phyloP scores from a whole-genome alignment of 2,888 invertebrate genomes.

The Galerucella nymphaeae region DNA sequence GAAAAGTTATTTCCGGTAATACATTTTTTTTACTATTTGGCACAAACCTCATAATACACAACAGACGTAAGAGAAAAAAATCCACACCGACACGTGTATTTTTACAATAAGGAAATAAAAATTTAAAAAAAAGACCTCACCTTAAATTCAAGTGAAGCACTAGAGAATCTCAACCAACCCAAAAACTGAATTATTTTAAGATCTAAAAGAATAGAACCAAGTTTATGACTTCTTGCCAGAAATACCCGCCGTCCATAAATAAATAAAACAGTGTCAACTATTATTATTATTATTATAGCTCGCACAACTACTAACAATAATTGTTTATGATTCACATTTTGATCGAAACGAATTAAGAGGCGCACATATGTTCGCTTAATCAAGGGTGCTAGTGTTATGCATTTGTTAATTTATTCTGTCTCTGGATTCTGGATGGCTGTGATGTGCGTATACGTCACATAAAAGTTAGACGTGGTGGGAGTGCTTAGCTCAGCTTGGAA shows the following conservation, averaged over 20 bases:
- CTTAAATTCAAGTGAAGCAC: background rate
- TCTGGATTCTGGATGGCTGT: conserved; percentile 51
- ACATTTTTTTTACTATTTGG: conserved; percentile 28
- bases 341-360: conserved; percentile 21
- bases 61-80: conserved; percentile 8
- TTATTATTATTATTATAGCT: background rate
- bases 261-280: conserved; percentile 26
- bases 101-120: background rate
- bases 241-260: conserved; percentile 17
- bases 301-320: conserved; percentile 30
- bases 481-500: conserved; percentile 49
- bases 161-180: background rate
- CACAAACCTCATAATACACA: conserved; percentile 18
- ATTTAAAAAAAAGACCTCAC: background rate
- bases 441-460: conserved; percentile 44
- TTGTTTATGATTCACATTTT: conserved; percentile 40
- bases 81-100: conserved; percentile 13
- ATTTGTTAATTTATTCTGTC: conserved; percentile 47
- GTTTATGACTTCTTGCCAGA: conserved; percentile 17
- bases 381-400: conserved; percentile 47
- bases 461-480: conserved; percentile 42
- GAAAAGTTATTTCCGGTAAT: conserved; percentile 32
- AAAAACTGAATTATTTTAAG: conserved; percentile 8
- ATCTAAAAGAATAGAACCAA: background rate
- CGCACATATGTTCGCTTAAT: conserved; percentile 42